These are phyloP conservation scores for Belgica antarctica DNA, from an alignment of 2,888 invertebrate species.

Conservation along the genomic window DNA sequence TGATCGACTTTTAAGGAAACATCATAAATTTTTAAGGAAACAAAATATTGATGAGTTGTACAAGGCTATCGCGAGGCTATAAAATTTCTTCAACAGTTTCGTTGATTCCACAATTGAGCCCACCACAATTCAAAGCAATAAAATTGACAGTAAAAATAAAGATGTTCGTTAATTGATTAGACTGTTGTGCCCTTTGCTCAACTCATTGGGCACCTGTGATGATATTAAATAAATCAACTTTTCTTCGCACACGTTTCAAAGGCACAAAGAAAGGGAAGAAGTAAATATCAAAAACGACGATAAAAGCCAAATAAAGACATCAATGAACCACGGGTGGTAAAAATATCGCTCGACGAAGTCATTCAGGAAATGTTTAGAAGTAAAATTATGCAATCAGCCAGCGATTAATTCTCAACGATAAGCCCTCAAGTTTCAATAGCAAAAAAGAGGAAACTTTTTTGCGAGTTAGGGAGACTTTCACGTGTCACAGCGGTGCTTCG, in stretches of 20 bases:
- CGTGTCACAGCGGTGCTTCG: not conserved
- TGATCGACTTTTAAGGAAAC: too few relatives aligned
- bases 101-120: too few relatives aligned
- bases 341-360: not conserved
- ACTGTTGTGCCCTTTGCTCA: too few relatives aligned
- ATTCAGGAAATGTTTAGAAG: not conserved
- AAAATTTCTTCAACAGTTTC: too few relatives aligned
- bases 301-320: not conserved
- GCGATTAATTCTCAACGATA: not conserved
- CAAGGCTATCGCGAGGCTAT: too few relatives aligned
- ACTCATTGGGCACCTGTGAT: not conserved
- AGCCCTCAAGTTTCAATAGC: not conserved
- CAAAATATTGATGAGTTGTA: too few relatives aligned
- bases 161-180: too few relatives aligned
- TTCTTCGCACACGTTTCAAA: not conserved
- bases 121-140: too few relatives aligned
- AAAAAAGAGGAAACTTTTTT: not conserved
- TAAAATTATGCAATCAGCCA: slow-evolving; percentile 1
- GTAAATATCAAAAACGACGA: slow-evolving; percentile 14
- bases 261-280: not conserved
- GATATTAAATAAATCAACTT: not conserved
- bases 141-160: too few relatives aligned
- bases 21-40: too few relatives aligned
- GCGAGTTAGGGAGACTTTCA: not conserved
- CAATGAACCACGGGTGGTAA: not conserved